Conservation (phyloP, 2,113 vertebrate species). For the Mugil cephalus region DNA sequence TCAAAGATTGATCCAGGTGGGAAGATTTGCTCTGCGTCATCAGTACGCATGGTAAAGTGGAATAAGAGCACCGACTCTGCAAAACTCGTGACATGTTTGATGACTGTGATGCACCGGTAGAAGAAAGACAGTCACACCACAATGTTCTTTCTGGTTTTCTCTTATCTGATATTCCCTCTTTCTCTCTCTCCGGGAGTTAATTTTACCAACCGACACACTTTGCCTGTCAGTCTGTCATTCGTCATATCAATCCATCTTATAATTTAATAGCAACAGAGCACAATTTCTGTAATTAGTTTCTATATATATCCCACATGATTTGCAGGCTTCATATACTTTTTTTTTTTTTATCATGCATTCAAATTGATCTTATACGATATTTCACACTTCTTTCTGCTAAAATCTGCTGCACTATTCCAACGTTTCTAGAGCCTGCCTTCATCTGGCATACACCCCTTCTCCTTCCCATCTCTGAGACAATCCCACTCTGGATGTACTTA, state of each 20-base stretch:
- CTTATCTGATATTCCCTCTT: neutral
- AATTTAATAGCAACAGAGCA: neutral
- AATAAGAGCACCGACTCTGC: neutral
- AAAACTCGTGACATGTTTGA: neutral
- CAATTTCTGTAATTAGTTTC: neutral
- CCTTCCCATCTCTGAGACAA: constrained; percentile 25
- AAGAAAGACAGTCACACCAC: neutral
- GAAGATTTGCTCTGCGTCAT: constrained; percentile 16
- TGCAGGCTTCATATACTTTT: neutral
- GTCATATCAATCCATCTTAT: neutral
- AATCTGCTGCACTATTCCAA: constrained; percentile 4
- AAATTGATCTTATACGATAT: neutral
- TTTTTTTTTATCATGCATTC: neutral
- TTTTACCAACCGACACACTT: neutral
- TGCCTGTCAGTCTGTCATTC: neutral
- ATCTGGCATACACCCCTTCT: constrained; percentile 39
- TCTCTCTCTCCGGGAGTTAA: neutral
- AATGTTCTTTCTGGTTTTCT: neutral
- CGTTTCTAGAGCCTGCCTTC: constrained; percentile 6
- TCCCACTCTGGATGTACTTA: constrained; percentile 11
- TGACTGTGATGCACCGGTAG: neutral
- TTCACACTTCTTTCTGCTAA: neutral
- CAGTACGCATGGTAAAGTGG: constrained; percentile 18
- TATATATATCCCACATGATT: neutral
- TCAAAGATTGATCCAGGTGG: constrained; percentile 25